Evolutionary conservation across 2,888 invertebrate species (phyloP).

Genomic region (Cremastinae sp.): DNA sequence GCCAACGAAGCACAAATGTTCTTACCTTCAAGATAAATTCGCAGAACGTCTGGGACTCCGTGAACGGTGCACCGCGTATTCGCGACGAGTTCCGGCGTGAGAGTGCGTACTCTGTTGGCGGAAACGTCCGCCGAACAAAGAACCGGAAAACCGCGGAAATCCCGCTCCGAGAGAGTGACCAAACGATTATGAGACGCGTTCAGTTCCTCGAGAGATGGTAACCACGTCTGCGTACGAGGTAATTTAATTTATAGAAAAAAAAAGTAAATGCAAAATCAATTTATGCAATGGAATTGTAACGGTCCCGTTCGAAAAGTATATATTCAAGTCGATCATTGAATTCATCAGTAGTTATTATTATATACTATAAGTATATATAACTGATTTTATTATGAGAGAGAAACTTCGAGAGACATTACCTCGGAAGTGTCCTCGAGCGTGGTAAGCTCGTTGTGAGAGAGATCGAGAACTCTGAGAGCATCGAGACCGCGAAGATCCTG

Average conservation of each 20-base stretch:
- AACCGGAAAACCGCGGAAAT: slow-evolving; percentile 91
- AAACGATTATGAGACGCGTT: slow-evolving; percentile 90
- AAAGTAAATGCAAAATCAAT: too few relatives aligned
- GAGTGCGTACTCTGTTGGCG: slow-evolving; percentile 87
- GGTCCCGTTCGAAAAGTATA: too few relatives aligned
- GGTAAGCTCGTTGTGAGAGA: slow-evolving; percentile 88
- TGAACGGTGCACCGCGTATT: slow-evolving; percentile 91
- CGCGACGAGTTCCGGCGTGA: slow-evolving; percentile 88
- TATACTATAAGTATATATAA: neutral
- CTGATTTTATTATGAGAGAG: too few relatives aligned
- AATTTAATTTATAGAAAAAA: too few relatives aligned
- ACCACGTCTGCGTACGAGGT: slow-evolving; percentile 84
- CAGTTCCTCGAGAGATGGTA: slow-evolving; percentile 88
- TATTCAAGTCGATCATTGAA: too few relatives aligned
- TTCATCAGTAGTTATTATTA: too few relatives aligned
- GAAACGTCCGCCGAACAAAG: slow-evolving; percentile 91
- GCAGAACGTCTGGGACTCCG: slow-evolving; percentile 88
- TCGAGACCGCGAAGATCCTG: slow-evolving; percentile 90
- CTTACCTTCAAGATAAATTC: slow-evolving; percentile 90
- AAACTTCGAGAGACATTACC: slow-evolving; percentile 80
- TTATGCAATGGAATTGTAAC: too few relatives aligned
- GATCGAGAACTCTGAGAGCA: slow-evolving; percentile 87
- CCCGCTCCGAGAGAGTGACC: slow-evolving; percentile 86
- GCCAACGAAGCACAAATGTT: neutral
- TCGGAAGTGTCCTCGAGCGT: slow-evolving; percentile 91